Evolutionary conservation across 1,140 invertebrate genomes (phyloP).

Genomic region (Argopecten irradians): DNA sequence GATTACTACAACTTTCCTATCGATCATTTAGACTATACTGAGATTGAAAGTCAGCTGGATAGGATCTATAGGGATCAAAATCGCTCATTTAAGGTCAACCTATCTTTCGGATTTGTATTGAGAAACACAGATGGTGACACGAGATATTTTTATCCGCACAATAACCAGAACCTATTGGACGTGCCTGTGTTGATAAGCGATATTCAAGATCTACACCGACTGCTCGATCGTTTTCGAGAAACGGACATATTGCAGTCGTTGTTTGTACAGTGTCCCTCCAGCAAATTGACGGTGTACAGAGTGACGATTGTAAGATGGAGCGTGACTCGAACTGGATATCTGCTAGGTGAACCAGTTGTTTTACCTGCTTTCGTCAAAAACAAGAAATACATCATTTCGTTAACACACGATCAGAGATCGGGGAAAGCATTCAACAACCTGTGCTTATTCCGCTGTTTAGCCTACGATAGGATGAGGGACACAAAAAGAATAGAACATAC

Average conservation of each 20-base stretch:
- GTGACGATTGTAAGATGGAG: too few species aligned
- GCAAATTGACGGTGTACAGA: background rate
- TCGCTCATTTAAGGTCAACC: background rate
- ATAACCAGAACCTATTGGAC: background rate
- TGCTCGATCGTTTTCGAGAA: background rate
- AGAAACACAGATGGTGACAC: background rate
- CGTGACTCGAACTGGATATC: too few species aligned
- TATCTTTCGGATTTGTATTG: background rate
- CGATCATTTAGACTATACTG: too few species aligned
- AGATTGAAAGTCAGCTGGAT: background rate
- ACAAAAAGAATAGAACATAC: background rate
- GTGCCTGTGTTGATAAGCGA: background rate
- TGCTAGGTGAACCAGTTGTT: too few species aligned
- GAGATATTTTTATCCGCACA: background rate
- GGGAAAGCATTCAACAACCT: too few species aligned
- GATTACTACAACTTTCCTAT: too few species aligned
- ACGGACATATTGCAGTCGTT: background rate
- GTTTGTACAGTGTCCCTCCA: background rate
- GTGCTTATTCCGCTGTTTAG: too few species aligned
- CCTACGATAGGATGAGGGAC: too few species aligned
- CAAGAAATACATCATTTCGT: too few species aligned
- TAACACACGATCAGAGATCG: too few species aligned
- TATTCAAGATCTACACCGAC: background rate
- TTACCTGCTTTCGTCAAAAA: too few species aligned
- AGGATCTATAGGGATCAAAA: background rate